Evolutionary conservation across 2,113 vertebrate species (phyloP).

Genomic region (Laticauda colubrina): DNA sequence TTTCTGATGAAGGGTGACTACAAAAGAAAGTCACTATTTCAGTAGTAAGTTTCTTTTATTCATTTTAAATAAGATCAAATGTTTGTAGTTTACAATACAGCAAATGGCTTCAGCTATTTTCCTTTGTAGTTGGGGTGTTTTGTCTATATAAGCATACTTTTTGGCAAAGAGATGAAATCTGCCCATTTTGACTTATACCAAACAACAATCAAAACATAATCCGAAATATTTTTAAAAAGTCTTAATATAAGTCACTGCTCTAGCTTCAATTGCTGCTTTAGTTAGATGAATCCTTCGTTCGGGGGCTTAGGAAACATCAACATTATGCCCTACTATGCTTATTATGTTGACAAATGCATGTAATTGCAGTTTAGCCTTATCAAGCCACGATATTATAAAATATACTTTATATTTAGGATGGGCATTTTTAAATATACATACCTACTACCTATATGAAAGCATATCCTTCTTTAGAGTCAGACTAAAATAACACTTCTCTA

Average conservation of each 20-base stretch:
- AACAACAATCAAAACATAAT: neutral
- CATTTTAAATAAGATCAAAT: neutral
- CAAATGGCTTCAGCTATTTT: neutral
- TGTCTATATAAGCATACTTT: neutral
- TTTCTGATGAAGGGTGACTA: neutral
- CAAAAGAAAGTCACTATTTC: neutral
- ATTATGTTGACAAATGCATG: neutral
- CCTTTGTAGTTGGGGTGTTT: neutral
- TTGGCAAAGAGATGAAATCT: neutral
- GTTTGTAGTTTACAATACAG: neutral
- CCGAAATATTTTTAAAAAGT: neutral
- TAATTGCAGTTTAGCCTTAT: neutral
- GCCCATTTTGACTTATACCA: neutral
- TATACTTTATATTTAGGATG: neutral
- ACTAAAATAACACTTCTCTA: constrained; percentile 5
- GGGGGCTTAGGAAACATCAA: neutral
- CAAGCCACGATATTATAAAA: neutral
- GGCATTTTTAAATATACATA: constrained; percentile 12
- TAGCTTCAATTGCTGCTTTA: neutral
- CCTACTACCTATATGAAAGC: neutral
- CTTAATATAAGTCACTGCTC: neutral
- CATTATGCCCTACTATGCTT: neutral
- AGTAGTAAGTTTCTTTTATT: neutral
- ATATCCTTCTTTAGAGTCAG: constrained; percentile 24
- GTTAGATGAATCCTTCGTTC: neutral